Conservation (phyloP, 2,113 vertebrate species). For the Xiphophorus maculatus region DNA sequence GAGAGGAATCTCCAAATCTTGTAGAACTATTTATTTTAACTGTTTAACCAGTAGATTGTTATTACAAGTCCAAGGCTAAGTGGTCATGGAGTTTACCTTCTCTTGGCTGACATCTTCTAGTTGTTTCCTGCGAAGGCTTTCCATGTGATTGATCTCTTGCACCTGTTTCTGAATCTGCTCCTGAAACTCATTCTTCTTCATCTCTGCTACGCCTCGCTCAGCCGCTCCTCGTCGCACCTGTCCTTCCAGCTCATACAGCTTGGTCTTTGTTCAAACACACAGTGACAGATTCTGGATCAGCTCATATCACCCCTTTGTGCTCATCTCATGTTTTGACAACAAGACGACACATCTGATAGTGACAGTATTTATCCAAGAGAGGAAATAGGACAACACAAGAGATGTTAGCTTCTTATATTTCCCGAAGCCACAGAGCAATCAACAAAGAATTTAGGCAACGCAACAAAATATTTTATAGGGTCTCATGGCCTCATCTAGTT, state of each 20-base stretch:
- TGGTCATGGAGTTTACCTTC: constrained; percentile 78
- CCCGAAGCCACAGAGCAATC: not conserved
- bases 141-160: constrained; percentile 84
- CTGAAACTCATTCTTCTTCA: constrained; percentile 89
- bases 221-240: constrained; percentile 81
- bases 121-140: constrained; percentile 84
- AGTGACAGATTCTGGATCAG: not conserved
- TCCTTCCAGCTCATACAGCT: constrained; percentile 87
- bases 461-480: not conserved
- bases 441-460: not conserved
- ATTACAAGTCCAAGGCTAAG: too few relatives aligned
- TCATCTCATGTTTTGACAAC: not conserved
- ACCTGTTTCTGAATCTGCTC: constrained; percentile 86
- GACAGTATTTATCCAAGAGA: not conserved
- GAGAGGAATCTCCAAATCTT: not conserved
- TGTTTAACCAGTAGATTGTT: not conserved
- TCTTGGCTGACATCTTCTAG: constrained; percentile 85
- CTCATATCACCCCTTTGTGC: not conserved
- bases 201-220: constrained; percentile 83
- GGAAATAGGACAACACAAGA: not conserved
- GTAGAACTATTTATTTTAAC: not conserved
- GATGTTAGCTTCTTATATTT: not conserved
- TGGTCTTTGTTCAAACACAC: constrained; percentile 73
- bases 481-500: not conserved
- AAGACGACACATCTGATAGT: not conserved